phyloP scores from a whole-genome alignment of 2,113 vertebrate species.

The Lophius piscatorius region DNA sequence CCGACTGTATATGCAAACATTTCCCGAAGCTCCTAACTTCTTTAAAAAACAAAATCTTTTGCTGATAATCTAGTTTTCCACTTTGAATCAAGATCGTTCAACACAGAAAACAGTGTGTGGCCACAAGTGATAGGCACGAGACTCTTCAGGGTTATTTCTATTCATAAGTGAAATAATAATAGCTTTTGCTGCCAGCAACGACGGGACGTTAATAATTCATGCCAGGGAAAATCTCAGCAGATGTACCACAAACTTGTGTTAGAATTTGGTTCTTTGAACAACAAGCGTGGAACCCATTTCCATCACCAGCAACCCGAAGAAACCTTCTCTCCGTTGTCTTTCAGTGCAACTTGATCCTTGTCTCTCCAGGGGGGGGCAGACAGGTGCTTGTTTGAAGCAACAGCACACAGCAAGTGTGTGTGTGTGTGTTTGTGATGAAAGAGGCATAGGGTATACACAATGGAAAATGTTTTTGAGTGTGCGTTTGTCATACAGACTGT shows the following conservation, averaged over 20 bases:
- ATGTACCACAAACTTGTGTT: constrained; percentile 48
- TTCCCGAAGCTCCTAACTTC: no score
- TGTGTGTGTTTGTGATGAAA: no score
- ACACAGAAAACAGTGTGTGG: constrained; percentile 18
- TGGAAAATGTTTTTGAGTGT: no score
- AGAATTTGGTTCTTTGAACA: constrained; percentile 31
- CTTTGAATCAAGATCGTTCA: no score
- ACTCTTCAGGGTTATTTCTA: constrained; percentile 28
- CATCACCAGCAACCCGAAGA: constrained; percentile 12
- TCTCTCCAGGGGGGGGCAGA: no score
- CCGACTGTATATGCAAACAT: no score
- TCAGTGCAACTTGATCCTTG: background rate
- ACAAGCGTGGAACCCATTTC: constrained; percentile 3
- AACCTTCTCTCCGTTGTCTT: constrained; percentile 7
- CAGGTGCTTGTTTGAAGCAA: no score
- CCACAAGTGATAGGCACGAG: constrained; percentile 9
- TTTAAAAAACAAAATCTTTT: no score
- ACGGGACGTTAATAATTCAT: constrained; percentile 63
- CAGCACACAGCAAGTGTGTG: no score
- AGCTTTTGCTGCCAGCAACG: constrained; percentile 32
- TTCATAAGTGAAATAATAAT: constrained; percentile 43
- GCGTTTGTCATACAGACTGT: no score
- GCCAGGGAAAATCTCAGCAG: constrained; percentile 23
- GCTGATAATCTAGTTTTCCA: no score
- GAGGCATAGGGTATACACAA: no score